Percentiles rank a stretch among this genome's conserved stretches.
These are phyloP conservation scores for Mandrillus leucophaeus DNA, from an alignment of 2,113 vertebrate species.

Conservation along the genomic window DNA sequence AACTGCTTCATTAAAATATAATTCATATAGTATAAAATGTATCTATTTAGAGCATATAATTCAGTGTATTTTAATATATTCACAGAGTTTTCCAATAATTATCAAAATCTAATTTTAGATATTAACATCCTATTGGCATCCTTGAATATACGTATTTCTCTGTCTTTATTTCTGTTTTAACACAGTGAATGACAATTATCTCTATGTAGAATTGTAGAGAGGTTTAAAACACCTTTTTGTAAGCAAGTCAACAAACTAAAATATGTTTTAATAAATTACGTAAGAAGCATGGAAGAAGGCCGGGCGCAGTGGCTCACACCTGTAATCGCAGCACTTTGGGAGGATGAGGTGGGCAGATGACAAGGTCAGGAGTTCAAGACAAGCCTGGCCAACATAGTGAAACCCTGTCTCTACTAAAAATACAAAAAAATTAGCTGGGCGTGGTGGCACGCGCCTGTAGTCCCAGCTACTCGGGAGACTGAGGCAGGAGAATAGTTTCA, in stretches of 20 bases:
- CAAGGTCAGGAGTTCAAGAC: too few species aligned
- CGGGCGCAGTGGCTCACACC: too few species aligned
- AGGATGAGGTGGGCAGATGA: too few species aligned
- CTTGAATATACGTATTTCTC: neutral
- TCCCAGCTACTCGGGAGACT: too few species aligned
- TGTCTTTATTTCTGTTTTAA: neutral
- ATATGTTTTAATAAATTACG: neutral
- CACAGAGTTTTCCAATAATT: neutral
- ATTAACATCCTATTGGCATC: neutral
- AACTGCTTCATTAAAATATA: neutral
- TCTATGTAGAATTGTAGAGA: neutral
- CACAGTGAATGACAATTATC: neutral
- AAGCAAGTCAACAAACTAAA: neutral
- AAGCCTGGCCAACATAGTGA: too few species aligned
- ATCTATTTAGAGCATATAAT: neutral
- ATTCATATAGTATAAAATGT: neutral
- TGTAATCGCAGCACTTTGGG: too few species aligned
- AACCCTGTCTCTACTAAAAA: too few species aligned
- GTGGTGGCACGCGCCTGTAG: too few species aligned
- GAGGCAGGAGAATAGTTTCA: too few species aligned
- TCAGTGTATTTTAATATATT: neutral
- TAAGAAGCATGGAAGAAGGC: neutral
- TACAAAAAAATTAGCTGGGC: too few species aligned
- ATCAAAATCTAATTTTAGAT: neutral
- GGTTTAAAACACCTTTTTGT: neutral